These are phyloP conservation scores for Microctonus brassicae DNA, from an alignment of 2,888 invertebrate genomes.

Conservation along the genomic window DNA sequence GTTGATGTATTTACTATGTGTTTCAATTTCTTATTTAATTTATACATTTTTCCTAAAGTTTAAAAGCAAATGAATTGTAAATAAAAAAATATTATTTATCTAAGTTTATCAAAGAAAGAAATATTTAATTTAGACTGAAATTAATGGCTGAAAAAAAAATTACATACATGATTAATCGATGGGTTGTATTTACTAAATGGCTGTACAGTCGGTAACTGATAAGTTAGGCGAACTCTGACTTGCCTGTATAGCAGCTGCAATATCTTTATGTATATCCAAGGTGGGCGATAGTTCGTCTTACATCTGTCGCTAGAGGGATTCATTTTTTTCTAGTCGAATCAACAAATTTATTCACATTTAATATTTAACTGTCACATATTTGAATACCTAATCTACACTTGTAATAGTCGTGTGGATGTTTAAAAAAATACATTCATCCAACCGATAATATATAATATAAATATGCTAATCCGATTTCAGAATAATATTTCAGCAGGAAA, in stretches of 20 bases:
- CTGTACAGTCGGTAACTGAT: conserved; percentile 57
- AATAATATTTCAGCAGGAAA: background rate
- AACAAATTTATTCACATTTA: conserved; percentile 15
- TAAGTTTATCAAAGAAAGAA: too few species aligned
- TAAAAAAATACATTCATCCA: background rate
- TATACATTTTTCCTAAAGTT: background rate
- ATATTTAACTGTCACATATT: conserved; percentile 8
- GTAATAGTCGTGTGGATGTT: background rate
- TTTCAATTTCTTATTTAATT: background rate
- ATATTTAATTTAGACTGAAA: too few species aligned
- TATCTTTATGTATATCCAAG: conserved; percentile 45
- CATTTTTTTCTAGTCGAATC: conserved; percentile 17
- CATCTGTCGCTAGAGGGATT: conserved; percentile 57
- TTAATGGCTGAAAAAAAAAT: too few species aligned
- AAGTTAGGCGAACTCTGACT: conserved; percentile 63
- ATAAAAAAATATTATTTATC: background rate
- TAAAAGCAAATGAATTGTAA: background rate
- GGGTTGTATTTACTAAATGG: conserved; percentile 37
- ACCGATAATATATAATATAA: background rate
- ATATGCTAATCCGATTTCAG: background rate
- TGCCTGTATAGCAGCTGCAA: conserved; percentile 59
- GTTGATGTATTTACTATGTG: background rate
- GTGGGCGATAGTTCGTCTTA: conserved; percentile 54
- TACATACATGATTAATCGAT: conserved; percentile 8
- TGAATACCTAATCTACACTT: conserved; percentile 10